Evolutionary conservation across 2,797 vertebrate genomes (phyloP).

Genomic region (Malacoctenus gilli): DNA sequence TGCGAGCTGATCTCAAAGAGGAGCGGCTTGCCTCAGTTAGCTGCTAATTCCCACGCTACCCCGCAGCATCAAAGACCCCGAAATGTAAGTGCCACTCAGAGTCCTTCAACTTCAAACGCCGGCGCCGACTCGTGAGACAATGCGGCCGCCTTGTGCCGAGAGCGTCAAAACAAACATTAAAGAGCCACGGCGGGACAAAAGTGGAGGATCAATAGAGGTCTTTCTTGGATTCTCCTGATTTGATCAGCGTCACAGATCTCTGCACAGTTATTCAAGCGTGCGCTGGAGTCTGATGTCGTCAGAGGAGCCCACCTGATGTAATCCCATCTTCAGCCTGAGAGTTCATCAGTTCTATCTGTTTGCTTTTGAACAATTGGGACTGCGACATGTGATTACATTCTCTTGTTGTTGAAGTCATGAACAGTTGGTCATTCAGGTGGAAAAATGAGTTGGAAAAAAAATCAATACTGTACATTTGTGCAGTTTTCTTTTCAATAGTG

Average conservation of each 20-base stretch:
- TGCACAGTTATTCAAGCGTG: slow-evolving; percentile 28
- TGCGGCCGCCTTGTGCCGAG: slow-evolving; percentile 19
- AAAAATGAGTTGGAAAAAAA: too few relatives aligned
- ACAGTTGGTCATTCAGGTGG: too few relatives aligned
- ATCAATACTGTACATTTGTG: too few relatives aligned
- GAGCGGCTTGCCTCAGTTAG: slow-evolving; percentile 36
- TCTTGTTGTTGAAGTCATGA: too few relatives aligned
- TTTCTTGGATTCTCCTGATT: slow-evolving; percentile 40
- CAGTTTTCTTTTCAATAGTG: too few relatives aligned
- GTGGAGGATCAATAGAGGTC: slow-evolving; percentile 6
- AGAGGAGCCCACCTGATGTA: slow-evolving; percentile 20
- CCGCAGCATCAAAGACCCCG: slow-evolving; percentile 51
- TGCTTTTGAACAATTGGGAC: slow-evolving; percentile 21
- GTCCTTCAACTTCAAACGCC: slow-evolving; percentile 47
- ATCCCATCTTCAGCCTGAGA: slow-evolving; percentile 27
- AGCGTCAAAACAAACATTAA: slow-evolving; percentile 23
- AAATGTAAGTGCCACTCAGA: slow-evolving; percentile 42
- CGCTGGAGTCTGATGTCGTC: slow-evolving; percentile 31
- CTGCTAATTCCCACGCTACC: slow-evolving; percentile 39
- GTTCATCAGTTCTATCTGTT: slow-evolving; percentile 16
- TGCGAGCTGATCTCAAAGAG: slow-evolving; percentile 45
- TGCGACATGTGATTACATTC: too few relatives aligned
- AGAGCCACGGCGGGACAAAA: slow-evolving; percentile 16
- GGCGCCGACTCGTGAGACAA: slow-evolving; percentile 23
- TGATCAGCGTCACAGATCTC: slow-evolving; percentile 38